Evolutionary conservation across 1,140 invertebrate species (phyloP).

Genomic region (Dermatophagoides farinae): DNA sequence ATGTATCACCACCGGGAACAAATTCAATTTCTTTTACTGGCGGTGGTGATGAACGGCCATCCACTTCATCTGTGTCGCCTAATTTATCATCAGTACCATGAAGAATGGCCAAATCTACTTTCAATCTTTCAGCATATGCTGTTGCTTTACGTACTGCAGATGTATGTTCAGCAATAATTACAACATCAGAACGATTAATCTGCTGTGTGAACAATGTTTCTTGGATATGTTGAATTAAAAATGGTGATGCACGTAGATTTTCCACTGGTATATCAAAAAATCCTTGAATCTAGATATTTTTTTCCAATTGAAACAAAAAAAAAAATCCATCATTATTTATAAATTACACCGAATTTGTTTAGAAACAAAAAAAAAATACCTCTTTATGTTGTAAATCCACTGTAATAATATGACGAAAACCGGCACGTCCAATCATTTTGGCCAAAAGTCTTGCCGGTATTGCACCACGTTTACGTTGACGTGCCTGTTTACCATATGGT

Average conservation of each 20-base stretch:
- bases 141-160: slow-evolving; percentile 93
- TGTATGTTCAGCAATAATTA: slow-evolving; percentile 92
- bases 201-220: slow-evolving; percentile 83
- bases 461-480: slow-evolving; percentile 91
- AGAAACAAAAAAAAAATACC: slow-evolving; percentile 40
- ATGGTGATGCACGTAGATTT: slow-evolving; percentile 90
- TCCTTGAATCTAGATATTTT: slow-evolving; percentile 40
- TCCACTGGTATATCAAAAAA: slow-evolving; percentile 98
- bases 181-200: slow-evolving; percentile 58
- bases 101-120: slow-evolving; percentile 88
- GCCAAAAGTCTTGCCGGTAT: slow-evolving; percentile 89
- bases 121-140: slow-evolving; percentile 84
- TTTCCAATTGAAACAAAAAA: not conserved
- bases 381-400: slow-evolving; percentile 99
- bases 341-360: not conserved
- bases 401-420: slow-evolving; percentile 78
- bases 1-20: slow-evolving; percentile 54
- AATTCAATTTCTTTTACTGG: slow-evolving; percentile 21
- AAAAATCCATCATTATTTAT: not conserved
- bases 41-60: slow-evolving; percentile 32
- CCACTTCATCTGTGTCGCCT: slow-evolving; percentile 33
- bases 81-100: slow-evolving; percentile 73
- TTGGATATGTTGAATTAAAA: slow-evolving; percentile 91
- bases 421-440: slow-evolving; percentile 86
- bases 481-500: slow-evolving; percentile 98